Conservation (phyloP, 2,113 vertebrate species). For the Setophaga coronata region DNA sequence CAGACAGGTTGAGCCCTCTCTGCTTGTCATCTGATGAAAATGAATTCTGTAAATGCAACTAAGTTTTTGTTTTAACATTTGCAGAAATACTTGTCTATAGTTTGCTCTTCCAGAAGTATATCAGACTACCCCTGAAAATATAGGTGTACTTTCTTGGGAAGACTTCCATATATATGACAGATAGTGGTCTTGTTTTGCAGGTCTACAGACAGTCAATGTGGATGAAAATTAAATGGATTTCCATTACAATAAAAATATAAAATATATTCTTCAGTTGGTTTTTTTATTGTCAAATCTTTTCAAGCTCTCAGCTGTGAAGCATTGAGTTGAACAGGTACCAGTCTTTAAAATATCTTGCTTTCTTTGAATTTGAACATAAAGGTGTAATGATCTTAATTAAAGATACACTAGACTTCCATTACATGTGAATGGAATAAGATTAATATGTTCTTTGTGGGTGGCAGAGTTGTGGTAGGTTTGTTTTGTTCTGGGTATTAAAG, state of each 20-base stretch:
- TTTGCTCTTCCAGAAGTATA: not conserved
- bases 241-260: constrained; percentile 72
- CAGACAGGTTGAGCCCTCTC: not conserved
- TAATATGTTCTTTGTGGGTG: not conserved
- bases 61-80: not conserved
- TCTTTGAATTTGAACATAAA: not conserved
- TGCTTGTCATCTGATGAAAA: not conserved
- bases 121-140: not conserved
- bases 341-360: not conserved
- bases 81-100: not conserved
- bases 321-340: not conserved
- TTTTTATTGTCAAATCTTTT: not conserved
- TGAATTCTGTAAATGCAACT: not conserved
- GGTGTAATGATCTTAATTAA: not conserved
- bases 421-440: not conserved
- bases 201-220: constrained; percentile 95
- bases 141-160: not conserved
- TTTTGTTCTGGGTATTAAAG: not conserved
- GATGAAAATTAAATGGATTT: constrained; percentile 88
- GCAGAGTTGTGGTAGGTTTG: not conserved
- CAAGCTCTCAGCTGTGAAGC: not conserved
- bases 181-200: constrained; percentile 69
- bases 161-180: not conserved
- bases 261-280: not conserved
- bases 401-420: not conserved